A percentile compares a stretch with the other conserved stretches of the same genome.
phyloP scores from a whole-genome alignment of 2,888 invertebrate species.

The Gastracanthus pulcherrimus region DNA sequence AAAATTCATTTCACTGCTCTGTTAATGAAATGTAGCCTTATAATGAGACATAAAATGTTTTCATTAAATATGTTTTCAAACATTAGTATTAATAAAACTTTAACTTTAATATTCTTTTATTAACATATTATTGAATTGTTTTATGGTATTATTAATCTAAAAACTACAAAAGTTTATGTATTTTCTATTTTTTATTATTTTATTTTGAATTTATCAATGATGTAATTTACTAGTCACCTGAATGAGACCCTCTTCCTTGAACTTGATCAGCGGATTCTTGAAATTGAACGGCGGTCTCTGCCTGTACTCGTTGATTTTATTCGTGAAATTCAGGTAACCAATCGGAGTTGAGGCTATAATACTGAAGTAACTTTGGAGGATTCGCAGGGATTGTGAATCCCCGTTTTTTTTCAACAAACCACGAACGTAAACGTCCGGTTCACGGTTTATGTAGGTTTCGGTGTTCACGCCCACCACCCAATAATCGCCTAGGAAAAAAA shows the following conservation, averaged over 20 bases:
- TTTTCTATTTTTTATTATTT: background rate
- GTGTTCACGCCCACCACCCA: slow-evolving; percentile 95
- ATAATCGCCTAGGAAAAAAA: slow-evolving; percentile 84
- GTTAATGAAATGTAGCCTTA: no score
- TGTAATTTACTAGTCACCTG: slow-evolving; percentile 49
- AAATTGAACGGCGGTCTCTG: slow-evolving; percentile 93
- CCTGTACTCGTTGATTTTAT: slow-evolving; percentile 89
- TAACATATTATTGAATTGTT: no score
- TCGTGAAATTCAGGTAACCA: slow-evolving; percentile 86
- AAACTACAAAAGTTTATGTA: no score
- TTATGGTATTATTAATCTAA: no score
- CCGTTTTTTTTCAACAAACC: slow-evolving; percentile 82
- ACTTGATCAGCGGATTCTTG: slow-evolving; percentile 84
- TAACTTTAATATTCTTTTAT: no score
- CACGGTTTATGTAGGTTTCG: slow-evolving; percentile 89
- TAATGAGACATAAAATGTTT: no score
- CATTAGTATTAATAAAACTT: no score
- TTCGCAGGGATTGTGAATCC: slow-evolving; percentile 81
- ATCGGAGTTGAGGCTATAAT: slow-evolving; percentile 88
- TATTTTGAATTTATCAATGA: background rate
- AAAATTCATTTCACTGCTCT: no score
- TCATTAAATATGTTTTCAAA: background rate
- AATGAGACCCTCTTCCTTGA: slow-evolving; percentile 45
- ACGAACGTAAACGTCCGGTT: slow-evolving; percentile 88
- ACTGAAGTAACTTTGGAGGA: slow-evolving; percentile 90